A percentile compares a stretch with the other conserved stretches of the same genome.
Evolutionary conservation across 2,888 invertebrate genomes (phyloP).

Genomic region (Sinohyriopsis cumingii): DNA sequence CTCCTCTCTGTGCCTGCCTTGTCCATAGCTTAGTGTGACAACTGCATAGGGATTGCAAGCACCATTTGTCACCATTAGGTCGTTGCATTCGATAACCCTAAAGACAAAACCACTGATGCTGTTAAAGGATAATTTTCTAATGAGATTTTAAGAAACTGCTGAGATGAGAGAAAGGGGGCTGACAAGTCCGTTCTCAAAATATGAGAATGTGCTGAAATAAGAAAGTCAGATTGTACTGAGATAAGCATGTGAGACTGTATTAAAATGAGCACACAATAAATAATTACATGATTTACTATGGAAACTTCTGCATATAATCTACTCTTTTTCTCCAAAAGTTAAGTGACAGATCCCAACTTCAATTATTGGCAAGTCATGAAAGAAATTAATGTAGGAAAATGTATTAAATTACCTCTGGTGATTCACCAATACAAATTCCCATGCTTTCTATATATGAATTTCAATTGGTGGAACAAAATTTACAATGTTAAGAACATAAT

Average conservation of each 20-base stretch:
- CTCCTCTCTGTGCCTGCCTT: constrained; percentile 75
- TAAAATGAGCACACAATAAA: not conserved
- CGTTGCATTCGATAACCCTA: constrained; percentile 87
- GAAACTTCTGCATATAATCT: not conserved
- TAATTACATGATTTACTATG: not conserved
- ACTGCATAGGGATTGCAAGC: constrained; percentile 92
- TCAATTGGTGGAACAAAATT: too few species aligned
- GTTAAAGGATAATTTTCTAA: not conserved
- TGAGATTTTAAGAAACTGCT: not conserved
- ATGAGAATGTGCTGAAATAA: too few species aligned
- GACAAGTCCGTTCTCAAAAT: too few species aligned
- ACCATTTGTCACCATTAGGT: constrained; percentile 90
- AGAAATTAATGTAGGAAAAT: too few species aligned
- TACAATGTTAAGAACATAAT: too few species aligned
- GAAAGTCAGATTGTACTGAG: too few species aligned
- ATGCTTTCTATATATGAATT: too few species aligned
- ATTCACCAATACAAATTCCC: too few species aligned
- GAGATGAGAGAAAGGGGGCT: not conserved
- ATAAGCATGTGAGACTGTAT: too few species aligned
- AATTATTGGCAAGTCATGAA: too few species aligned
- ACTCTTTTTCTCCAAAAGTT: not conserved
- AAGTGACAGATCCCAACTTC: too few species aligned
- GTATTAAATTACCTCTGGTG: too few species aligned
- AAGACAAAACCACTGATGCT: constrained; percentile 5
- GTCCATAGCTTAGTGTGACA: constrained; percentile 83